These are phyloP conservation scores for Xylota segnis DNA, from an alignment of 2,888 invertebrate genomes.

Conservation along the genomic window DNA sequence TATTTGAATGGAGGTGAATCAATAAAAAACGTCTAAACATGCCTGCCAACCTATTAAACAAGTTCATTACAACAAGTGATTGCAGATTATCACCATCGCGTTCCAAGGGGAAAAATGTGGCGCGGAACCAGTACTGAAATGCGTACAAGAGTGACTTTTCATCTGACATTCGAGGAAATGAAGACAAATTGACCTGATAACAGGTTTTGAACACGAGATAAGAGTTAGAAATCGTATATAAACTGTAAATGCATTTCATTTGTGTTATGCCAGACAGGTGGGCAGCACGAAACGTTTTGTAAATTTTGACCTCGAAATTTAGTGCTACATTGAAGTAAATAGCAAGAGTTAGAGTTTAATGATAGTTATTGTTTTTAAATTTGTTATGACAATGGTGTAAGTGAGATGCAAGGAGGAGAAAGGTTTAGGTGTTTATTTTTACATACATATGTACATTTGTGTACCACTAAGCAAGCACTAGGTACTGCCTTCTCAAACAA, in stretches of 20 bases:
- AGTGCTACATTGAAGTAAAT: not conserved
- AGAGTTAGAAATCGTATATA: slow-evolving; percentile 25
- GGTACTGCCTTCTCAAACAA: too few relatives aligned
- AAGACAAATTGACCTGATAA: slow-evolving; percentile 68
- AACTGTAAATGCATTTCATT: slow-evolving; percentile 32
- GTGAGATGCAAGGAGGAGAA: too few relatives aligned
- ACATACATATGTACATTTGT: too few relatives aligned
- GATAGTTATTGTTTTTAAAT: too few relatives aligned
- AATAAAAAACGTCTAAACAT: slow-evolving; percentile 58
- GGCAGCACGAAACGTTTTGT: slow-evolving; percentile 15
- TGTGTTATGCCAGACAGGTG: slow-evolving; percentile 26
- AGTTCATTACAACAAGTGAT: slow-evolving; percentile 71
- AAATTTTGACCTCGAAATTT: slow-evolving; percentile 6
- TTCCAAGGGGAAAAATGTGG: slow-evolving; percentile 33
- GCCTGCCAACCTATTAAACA: slow-evolving; percentile 65
- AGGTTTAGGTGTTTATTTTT: too few relatives aligned
- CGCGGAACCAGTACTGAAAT: slow-evolving; percentile 48
- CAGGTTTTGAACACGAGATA: slow-evolving; percentile 52
- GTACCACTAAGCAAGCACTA: too few relatives aligned
- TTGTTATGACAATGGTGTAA: too few relatives aligned
- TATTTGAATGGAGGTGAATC: slow-evolving; percentile 59
- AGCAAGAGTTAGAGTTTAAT: too few relatives aligned
- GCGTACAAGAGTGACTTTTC: slow-evolving; percentile 39
- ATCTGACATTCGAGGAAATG: slow-evolving; percentile 48
- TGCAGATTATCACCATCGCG: slow-evolving; percentile 41